Percentiles rank a stretch among this genome's conserved stretches.
These are phyloP conservation scores for Lemur catta DNA, from an alignment of 2,797 vertebrate genomes.

Conservation along the genomic window DNA sequence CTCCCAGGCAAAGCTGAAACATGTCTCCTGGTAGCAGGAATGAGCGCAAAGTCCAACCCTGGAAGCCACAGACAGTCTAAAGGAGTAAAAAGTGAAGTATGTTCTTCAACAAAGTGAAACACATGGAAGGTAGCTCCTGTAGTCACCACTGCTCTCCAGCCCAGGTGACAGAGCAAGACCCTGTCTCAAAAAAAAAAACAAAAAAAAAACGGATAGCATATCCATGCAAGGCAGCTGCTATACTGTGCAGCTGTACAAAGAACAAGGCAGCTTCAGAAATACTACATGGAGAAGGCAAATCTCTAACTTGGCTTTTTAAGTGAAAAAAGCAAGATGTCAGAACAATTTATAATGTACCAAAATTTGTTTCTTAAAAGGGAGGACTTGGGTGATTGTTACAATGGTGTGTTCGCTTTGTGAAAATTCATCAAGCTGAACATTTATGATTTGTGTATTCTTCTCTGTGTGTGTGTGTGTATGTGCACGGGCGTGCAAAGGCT, in stretches of 20 bases:
- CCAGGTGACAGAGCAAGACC: background rate
- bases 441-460: background rate
- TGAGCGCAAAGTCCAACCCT: background rate
- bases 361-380: background rate
- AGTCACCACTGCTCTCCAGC: background rate
- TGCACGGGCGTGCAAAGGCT: background rate
- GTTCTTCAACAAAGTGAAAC: background rate
- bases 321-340: background rate
- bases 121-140: background rate
- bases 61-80: background rate
- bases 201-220: background rate
- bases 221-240: background rate
- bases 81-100: background rate
- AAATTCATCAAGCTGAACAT: background rate
- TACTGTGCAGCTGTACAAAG: background rate
- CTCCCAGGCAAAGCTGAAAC: background rate
- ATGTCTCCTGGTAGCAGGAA: background rate
- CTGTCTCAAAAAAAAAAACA: background rate
- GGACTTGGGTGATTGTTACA: background rate
- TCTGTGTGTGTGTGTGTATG: background rate
- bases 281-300: background rate
- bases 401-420: background rate
- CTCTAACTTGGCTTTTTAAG: background rate
- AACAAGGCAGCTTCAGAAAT: background rate
- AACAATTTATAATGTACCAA: slow-evolving; percentile 4